Evolutionary conservation across 1,140 invertebrate genomes (phyloP).

Genomic region (Papilio dardanus): DNA sequence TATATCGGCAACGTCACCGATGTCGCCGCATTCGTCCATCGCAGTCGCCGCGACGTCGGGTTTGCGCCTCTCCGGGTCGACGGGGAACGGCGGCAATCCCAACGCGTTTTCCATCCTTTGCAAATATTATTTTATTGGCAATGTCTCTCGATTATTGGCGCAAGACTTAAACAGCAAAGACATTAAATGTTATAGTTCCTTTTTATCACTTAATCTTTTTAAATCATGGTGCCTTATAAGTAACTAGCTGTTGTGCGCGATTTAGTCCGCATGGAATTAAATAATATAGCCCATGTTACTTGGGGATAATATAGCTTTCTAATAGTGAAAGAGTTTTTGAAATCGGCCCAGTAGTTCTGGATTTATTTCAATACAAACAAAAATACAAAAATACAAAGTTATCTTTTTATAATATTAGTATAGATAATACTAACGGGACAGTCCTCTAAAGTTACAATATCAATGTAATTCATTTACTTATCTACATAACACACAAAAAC

Average conservation of each 20-base stretch:
- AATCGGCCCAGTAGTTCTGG: too few relatives aligned
- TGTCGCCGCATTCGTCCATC: constrained; percentile 41
- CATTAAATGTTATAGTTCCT: neutral
- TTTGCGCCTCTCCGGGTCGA: constrained; percentile 73
- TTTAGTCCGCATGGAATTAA: too few relatives aligned
- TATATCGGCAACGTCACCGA: constrained; percentile 49
- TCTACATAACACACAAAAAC: neutral
- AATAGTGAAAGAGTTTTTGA: too few relatives aligned
- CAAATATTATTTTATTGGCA: constrained; percentile 3
- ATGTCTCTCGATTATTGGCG: neutral
- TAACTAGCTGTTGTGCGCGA: too few relatives aligned
- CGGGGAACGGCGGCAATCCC: constrained; percentile 73
- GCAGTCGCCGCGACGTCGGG: constrained; percentile 47
- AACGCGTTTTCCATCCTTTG: constrained; percentile 77
- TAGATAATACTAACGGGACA: too few relatives aligned
- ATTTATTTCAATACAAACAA: too few relatives aligned
- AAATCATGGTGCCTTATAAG: too few relatives aligned
- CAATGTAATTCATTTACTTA: neutral
- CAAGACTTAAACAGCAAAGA: neutral
- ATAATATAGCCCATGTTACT: too few relatives aligned
- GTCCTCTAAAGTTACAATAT: neutral
- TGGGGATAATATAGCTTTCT: too few relatives aligned
- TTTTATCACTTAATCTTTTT: too few relatives aligned
- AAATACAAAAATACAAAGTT: too few relatives aligned
- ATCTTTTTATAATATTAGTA: too few relatives aligned